Evolutionary conservation across 53 echinoderm and acorn worm genomes (phyloP).

Genomic region (Henricia sp.): DNA sequence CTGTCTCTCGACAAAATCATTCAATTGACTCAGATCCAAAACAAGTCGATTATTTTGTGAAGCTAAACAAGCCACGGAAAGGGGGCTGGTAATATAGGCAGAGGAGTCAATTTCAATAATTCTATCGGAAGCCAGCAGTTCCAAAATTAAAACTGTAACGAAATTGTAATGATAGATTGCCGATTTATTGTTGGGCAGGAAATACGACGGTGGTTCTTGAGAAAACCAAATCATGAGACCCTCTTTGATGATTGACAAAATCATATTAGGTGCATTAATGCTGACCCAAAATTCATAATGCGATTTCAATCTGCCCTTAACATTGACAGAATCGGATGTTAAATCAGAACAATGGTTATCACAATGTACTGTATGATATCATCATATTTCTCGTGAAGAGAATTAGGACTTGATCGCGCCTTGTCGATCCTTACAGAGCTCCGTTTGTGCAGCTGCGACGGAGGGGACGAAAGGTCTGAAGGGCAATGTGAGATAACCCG

Average conservation of each 20-base stretch:
- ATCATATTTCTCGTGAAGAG: too few species aligned
- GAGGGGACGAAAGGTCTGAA: too few species aligned
- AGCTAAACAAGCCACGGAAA: constrained; percentile 2
- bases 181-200: neutral
- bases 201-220: neutral
- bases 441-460: too few species aligned
- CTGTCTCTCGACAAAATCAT: neutral
- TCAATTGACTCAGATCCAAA: neutral
- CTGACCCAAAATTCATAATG: neutral
- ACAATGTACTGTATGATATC: too few species aligned
- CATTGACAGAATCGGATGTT: neutral
- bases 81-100: neutral
- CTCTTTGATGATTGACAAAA: neutral
- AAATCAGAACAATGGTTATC: too few species aligned
- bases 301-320: constrained; percentile 11
- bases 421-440: too few species aligned
- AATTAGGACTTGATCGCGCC: too few species aligned
- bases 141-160: neutral
- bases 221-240: neutral
- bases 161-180: neutral
- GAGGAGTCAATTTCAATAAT: neutral
- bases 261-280: neutral
- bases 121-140: neutral
- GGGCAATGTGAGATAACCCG: too few species aligned
- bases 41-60: neutral